Evolutionary conservation across 1,140 invertebrate genomes (phyloP).

Genomic region (Platyscapa corneri): DNA sequence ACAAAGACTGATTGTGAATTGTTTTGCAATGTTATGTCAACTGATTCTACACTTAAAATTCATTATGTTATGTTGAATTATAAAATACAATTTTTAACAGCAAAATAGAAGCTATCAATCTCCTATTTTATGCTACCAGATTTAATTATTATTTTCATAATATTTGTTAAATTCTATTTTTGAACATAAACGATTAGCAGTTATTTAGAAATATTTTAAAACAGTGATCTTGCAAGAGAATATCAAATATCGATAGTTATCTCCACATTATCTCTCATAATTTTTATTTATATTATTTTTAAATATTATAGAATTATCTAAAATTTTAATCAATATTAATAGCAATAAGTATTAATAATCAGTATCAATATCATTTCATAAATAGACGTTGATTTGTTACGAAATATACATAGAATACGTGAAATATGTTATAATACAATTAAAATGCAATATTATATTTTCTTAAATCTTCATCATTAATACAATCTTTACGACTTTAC

Average conservation of each 20-base stretch:
- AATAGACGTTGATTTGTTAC: background rate
- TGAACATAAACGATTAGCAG: background rate
- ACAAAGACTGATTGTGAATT: background rate
- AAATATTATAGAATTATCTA: background rate
- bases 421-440: too few species aligned
- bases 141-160: too few species aligned
- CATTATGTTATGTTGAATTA: background rate
- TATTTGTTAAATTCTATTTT: background rate
- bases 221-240: background rate
- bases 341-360: background rate
- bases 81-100: background rate
- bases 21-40: background rate
- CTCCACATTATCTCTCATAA: background rate
- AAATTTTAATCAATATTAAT: background rate
- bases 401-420: background rate
- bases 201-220: background rate
- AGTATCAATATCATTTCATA: background rate
- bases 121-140: too few species aligned
- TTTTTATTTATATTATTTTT: background rate
- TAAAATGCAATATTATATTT: too few species aligned
- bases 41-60: background rate
- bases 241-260: background rate
- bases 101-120: too few species aligned
- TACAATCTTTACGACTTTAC: too few species aligned
- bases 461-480: too few species aligned